Evolutionary conservation across 1,140 invertebrate species (phyloP), one percentile per base, ranked within the genome.

Genomic region (Heterodera schachtii): DNA sequence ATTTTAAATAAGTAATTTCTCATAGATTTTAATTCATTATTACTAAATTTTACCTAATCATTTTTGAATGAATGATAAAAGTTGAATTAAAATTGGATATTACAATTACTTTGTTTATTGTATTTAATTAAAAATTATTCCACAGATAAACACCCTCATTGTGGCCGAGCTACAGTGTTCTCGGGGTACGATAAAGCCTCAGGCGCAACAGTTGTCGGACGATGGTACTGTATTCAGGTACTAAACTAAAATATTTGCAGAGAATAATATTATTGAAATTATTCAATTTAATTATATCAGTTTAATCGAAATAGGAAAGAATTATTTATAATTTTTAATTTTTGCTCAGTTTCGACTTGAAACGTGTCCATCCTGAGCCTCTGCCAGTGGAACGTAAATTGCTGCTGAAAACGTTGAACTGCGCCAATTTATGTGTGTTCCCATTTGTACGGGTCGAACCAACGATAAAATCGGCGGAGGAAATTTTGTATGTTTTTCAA

Each of bases 351-450:
- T 78, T 78, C 46, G 77, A 78, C 47, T 69, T 78, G 70, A 78
- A 78, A 69, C 57, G 64, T n/a, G 70, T 78, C 0, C 77, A 78
- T 70, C 43, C 77, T 16, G 77, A 64, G 16, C 47, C 66, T 13
- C 31, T 78, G n/a, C 44, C 47, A 46, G 47, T 46, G 77, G 67
- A 80, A 80, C 75, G 79, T 41, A 13, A 64, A 64, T 19, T 19
- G 57, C 3, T 60, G 60, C 13, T 80, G 21, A 57, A 78, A 13
- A 11, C 16, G 44, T 75, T 78, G 43, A 73, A 80, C 52, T 80
- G 79, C 47, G n/a, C 75, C 11, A n/a, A 80, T 57, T 66, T 80
- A n/a, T 80, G 79, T 49, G 75, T 80, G n/a, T 80, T 80, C 57
- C 79, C 79, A 31, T 80, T 80, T 66, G 69, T 80, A 31, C 74